These are phyloP conservation scores for Geococcyx californianus DNA, from an alignment of 2,113 vertebrate species.

Conservation along the genomic window DNA sequence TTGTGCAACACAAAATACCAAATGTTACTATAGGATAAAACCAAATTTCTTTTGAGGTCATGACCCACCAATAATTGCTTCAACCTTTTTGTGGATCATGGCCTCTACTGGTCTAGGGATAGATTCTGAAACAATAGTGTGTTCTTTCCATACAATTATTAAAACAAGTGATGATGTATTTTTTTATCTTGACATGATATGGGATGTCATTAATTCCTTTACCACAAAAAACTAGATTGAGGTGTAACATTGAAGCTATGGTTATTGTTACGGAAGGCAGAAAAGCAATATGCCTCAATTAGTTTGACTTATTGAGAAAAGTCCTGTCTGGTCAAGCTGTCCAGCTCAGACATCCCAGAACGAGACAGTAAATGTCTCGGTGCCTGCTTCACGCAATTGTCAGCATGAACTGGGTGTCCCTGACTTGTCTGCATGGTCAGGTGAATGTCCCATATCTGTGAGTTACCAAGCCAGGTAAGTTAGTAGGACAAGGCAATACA, in stretches of 20 bases:
- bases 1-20: slow-evolving; percentile 6
- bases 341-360: not conserved
- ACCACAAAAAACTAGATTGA: not conserved
- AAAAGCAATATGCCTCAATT: not conserved
- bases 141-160: not conserved
- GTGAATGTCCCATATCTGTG: not conserved
- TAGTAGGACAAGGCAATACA: not conserved
- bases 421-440: not conserved
- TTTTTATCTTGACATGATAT: not conserved
- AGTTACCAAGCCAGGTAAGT: not conserved
- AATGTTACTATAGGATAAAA: not conserved
- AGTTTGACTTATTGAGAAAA: not conserved
- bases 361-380: accelerated
- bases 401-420: not conserved
- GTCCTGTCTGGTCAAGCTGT: not conserved
- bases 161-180: not conserved
- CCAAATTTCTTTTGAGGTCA: not conserved
- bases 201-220: not conserved
- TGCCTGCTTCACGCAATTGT: not conserved
- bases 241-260: not conserved
- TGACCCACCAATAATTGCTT: not conserved
- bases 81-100: not conserved
- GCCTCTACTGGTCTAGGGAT: not conserved
- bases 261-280: not conserved
- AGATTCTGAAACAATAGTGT: not conserved